Percentiles rank a stretch among this genome's conserved stretches.
Evolutionary conservation across 2,113 vertebrate genomes (phyloP).

Genomic region (Oncorhynchus tshawytscha): DNA sequence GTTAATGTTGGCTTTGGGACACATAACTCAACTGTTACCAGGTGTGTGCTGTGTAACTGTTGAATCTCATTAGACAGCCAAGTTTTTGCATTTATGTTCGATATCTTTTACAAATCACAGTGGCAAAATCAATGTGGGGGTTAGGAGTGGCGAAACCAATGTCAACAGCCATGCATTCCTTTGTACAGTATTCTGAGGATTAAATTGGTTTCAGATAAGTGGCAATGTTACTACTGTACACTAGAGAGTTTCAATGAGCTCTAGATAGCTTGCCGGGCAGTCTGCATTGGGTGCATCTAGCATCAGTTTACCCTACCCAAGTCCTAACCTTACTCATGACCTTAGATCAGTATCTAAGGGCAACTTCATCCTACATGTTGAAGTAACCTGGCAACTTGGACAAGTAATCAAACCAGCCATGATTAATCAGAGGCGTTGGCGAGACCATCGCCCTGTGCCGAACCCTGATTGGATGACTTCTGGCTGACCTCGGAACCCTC

Average conservation of each 20-base stretch:
- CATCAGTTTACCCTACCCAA: slow-evolving; percentile 6
- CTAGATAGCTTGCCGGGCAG: slow-evolving; percentile 21
- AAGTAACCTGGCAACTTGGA: slow-evolving; percentile 13
- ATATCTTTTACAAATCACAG: slow-evolving; percentile 33
- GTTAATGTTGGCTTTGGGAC: slow-evolving; percentile 43
- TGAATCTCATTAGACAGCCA: not conserved
- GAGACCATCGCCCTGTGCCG: slow-evolving; percentile 20
- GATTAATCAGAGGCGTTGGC: slow-evolving; percentile 35
- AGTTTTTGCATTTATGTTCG: slow-evolving; percentile 43
- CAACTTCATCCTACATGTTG: slow-evolving; percentile 18
- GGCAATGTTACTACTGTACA: slow-evolving; percentile 43
- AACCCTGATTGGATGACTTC: slow-evolving; percentile 45
- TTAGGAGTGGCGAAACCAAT: slow-evolving; percentile 15
- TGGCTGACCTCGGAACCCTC: slow-evolving; percentile 43
- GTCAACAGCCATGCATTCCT: slow-evolving; percentile 34
- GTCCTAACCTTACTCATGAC: slow-evolving; percentile 19
- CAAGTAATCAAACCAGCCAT: slow-evolving; percentile 33
- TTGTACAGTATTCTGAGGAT: slow-evolving; percentile 54
- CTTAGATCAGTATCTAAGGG: slow-evolving; percentile 19
- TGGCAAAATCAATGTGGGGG: slow-evolving; percentile 42
- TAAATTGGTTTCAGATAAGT: slow-evolving; percentile 40
- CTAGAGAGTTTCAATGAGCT: slow-evolving; percentile 45
- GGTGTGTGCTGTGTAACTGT: slow-evolving; percentile 41
- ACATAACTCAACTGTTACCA: slow-evolving; percentile 29
- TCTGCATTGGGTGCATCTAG: slow-evolving; percentile 31